Evolutionary conservation across 2,797 vertebrate species (phyloP).

Genomic region (Gadopsis bispinosus): DNA sequence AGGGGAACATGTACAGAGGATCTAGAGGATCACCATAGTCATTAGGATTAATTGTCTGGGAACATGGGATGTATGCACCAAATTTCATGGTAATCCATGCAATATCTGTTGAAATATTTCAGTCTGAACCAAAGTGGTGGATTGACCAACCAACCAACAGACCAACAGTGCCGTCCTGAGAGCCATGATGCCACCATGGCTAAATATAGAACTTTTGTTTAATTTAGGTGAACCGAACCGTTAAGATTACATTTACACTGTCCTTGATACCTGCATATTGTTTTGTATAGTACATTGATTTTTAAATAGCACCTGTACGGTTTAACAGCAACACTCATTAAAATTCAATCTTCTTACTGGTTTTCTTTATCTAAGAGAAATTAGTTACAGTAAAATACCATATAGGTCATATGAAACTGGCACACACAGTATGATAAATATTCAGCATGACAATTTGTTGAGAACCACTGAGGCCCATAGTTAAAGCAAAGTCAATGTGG

Average conservation of each 20-base stretch:
- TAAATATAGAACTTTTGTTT: background rate
- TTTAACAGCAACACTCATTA: background rate
- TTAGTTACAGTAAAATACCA: background rate
- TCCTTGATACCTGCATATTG: background rate
- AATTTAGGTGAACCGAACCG: background rate
- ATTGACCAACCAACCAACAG: too few species aligned
- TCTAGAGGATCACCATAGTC: too few species aligned
- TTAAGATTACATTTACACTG: background rate
- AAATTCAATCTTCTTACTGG: background rate
- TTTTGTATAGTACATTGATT: background rate
- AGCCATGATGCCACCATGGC: background rate
- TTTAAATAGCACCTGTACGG: background rate
- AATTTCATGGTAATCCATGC: too few species aligned
- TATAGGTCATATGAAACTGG: slow-evolving; percentile 6
- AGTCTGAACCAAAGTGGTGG: background rate
- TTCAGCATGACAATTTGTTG: background rate
- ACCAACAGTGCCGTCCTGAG: background rate
- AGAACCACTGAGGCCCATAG: slow-evolving; percentile 5
- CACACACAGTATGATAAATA: slow-evolving; percentile 2
- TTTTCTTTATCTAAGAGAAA: slow-evolving; percentile 4
- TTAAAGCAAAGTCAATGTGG: slow-evolving; percentile 44
- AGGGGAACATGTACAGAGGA: too few species aligned
- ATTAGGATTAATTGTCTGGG: too few species aligned
- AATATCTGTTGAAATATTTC: background rate
- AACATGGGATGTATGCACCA: too few species aligned